phyloP scores from a whole-genome alignment of 2,888 invertebrate species.

The Acanthopleura granulata region DNA sequence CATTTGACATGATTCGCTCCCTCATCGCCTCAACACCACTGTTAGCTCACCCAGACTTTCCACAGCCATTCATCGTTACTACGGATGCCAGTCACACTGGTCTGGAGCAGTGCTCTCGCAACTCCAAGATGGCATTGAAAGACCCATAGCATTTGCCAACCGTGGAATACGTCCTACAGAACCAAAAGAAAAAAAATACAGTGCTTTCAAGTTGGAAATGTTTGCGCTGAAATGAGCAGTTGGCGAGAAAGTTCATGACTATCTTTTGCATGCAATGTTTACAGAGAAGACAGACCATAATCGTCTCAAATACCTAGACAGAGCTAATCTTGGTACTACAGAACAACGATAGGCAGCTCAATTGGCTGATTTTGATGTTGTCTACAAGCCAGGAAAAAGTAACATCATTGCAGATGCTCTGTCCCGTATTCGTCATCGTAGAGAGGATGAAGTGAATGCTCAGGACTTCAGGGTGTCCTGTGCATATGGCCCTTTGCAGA shows the following conservation, averaged over 20 bases:
- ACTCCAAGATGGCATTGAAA: constrained; percentile 33
- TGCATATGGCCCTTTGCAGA: too few species aligned
- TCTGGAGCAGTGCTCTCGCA: constrained; percentile 39
- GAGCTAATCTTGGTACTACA: too few species aligned
- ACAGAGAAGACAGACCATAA: too few species aligned
- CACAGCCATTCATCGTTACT: constrained; percentile 33
- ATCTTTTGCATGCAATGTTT: too few species aligned
- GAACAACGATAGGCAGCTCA: too few species aligned
- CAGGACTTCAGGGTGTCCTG: too few species aligned
- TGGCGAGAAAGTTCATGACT: constrained; percentile 4
- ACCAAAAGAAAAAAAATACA: constrained; percentile 30
- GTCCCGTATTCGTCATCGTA: neutral
- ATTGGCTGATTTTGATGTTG: constrained; percentile 6
- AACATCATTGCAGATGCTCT: neutral
- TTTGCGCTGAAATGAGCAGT: constrained; percentile 26
- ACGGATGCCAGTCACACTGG: constrained; percentile 37
- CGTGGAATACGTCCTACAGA: constrained; percentile 24
- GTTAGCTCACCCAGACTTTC: constrained; percentile 27
- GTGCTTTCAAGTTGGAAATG: constrained; percentile 33
- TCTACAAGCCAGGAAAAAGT: neutral
- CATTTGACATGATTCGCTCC: constrained; percentile 30
- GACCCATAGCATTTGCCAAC: constrained; percentile 37
- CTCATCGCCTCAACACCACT: constrained; percentile 28
- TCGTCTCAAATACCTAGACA: too few species aligned
- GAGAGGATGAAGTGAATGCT: neutral